These are phyloP conservation scores for Micropterix aruncella DNA, from an alignment of 2,888 invertebrate species.

Conservation along the genomic window DNA sequence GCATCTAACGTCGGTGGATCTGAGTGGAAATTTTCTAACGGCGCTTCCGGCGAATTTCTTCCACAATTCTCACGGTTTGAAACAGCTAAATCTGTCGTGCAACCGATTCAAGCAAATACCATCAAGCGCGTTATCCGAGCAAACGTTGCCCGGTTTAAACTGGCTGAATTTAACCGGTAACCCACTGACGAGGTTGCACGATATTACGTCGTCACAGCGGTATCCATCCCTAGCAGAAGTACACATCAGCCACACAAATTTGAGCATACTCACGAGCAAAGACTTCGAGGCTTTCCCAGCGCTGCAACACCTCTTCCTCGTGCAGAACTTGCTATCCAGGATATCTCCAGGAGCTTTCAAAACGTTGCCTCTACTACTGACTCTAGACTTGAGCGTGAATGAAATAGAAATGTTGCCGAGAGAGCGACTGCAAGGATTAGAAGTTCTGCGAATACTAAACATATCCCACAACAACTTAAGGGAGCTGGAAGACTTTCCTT, in stretches of 20 bases:
- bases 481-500: conserved; percentile 68
- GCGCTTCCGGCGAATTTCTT: conserved; percentile 73
- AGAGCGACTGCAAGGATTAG: conserved; percentile 69
- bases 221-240: conserved; percentile 73
- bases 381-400: conserved; percentile 70
- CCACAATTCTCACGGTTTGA: conserved; percentile 52
- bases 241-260: conserved; percentile 64
- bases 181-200: conserved; percentile 61
- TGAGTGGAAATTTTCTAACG: conserved; percentile 60
- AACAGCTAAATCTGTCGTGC: conserved; percentile 61
- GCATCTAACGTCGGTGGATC: conserved; percentile 57
- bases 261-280: conserved; percentile 69
- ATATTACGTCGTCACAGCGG: conserved; percentile 51
- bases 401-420: conserved; percentile 71
- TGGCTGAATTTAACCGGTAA: conserved; percentile 76
- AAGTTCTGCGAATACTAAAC: conserved; percentile 59
- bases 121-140: conserved; percentile 57
- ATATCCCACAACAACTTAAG: conserved; percentile 72
- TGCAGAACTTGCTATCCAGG: conserved; percentile 58
- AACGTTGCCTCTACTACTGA: conserved; percentile 58
- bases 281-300: conserved; percentile 76
- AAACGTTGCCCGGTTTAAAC: conserved; percentile 54
- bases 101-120: conserved; percentile 74
- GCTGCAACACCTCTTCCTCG: conserved; percentile 58
- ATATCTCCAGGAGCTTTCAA: conserved; percentile 78